These are phyloP conservation scores for Ploceus nigricollis DNA, from an alignment of 2,113 vertebrate species.

Conservation along the genomic window DNA sequence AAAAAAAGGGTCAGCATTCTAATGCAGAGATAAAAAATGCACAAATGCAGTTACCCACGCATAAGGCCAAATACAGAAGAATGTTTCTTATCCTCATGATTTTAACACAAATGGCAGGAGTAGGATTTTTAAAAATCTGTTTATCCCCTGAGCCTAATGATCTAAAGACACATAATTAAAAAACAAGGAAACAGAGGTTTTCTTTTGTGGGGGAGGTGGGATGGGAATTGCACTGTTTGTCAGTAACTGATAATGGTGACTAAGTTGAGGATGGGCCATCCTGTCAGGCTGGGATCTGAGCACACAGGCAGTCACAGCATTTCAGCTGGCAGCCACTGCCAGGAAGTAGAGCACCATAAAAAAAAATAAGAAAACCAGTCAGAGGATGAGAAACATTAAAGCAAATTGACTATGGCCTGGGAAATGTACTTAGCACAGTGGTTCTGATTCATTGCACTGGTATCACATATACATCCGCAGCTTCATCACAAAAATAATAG, in stretches of 20 bases:
- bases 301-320: background rate
- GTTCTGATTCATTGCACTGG: slow-evolving; percentile 29
- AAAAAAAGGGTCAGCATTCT: slow-evolving; percentile 3
- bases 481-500: background rate
- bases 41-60: slow-evolving; percentile 9
- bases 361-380: background rate
- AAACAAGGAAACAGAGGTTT: background rate
- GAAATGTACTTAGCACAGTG: slow-evolving; percentile 14
- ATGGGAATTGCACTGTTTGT: background rate
- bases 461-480: background rate
- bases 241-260: background rate
- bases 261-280: background rate
- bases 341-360: background rate
- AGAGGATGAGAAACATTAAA: slow-evolving; percentile 47
- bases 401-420: background rate
- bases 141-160: background rate
- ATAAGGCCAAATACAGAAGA: background rate
- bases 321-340: slow-evolving; percentile 3
- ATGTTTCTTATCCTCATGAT: slow-evolving; percentile 39
- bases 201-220: background rate
- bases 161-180: background rate
- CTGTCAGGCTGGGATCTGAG: background rate
- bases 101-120: background rate
- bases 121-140: background rate
- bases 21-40: slow-evolving; percentile 13